phyloP scores from a whole-genome alignment of 2,888 invertebrate species.

The Eupeodes latifasciatus region DNA sequence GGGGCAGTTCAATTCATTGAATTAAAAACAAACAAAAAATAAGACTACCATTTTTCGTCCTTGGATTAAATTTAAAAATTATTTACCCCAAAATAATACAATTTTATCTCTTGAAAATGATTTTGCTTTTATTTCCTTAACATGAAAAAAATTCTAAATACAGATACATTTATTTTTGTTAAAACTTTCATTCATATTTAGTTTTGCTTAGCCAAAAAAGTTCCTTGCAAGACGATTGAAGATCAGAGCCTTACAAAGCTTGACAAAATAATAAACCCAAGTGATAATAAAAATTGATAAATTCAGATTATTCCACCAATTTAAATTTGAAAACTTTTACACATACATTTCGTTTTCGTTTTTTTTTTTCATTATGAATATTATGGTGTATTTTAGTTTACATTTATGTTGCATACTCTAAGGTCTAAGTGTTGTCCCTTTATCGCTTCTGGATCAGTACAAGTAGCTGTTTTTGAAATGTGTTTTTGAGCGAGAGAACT shows the following conservation, averaged over 20 bases:
- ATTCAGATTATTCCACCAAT: constrained; percentile 20
- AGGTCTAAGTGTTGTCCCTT: constrained; percentile 55
- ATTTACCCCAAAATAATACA: constrained; percentile 15
- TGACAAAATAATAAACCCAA: constrained; percentile 38
- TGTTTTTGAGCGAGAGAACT: constrained; percentile 69
- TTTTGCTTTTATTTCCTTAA: constrained; percentile 68
- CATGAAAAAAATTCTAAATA: constrained; percentile 73
- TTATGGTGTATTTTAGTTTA: constrained; percentile 32
- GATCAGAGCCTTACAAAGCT: constrained; percentile 25
- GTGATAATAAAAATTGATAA: constrained; percentile 34
- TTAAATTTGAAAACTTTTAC: constrained; percentile 36
- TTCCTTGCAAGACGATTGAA: constrained; percentile 22
- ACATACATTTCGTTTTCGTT: not conserved
- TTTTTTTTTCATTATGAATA: constrained; percentile 8
- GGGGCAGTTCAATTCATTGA: no score
- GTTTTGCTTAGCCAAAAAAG: constrained; percentile 54
- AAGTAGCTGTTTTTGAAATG: constrained; percentile 43
- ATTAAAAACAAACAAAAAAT: no score
- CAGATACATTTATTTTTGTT: constrained; percentile 66
- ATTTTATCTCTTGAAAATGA: constrained; percentile 52
- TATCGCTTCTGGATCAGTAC: constrained; percentile 60
- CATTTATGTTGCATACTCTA: constrained; percentile 48
- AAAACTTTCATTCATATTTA: constrained; percentile 60
- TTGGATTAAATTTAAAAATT: no score
- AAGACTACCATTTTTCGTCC: no score